Evolutionary conservation across 2,113 vertebrate genomes (phyloP).

Genomic region (Pollachius pollachius): DNA sequence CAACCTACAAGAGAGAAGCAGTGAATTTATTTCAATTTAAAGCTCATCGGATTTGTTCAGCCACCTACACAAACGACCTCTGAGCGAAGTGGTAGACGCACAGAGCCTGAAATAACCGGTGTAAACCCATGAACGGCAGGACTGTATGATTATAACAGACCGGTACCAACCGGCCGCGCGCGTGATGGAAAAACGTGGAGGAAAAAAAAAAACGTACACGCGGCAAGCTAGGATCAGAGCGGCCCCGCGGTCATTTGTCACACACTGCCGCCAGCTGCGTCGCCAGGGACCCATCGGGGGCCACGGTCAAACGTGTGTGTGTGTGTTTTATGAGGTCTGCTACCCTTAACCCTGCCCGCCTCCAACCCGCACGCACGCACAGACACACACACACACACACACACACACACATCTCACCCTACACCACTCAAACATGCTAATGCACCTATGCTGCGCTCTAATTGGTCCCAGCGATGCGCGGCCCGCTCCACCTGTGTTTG

Average conservation of each 20-base stretch:
- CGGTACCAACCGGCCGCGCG: too few relatives aligned
- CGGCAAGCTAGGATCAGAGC: not conserved
- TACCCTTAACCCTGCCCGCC: slow-evolving; percentile 11
- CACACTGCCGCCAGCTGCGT: slow-evolving; percentile 27
- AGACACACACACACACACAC: not conserved
- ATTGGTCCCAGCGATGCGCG: slow-evolving; percentile 76
- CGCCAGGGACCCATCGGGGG: slow-evolving; percentile 33
- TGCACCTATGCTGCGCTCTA: slow-evolving; percentile 70
- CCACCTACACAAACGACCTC: too few relatives aligned
- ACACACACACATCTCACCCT: slow-evolving; percentile 7
- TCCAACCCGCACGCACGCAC: slow-evolving; percentile 2
- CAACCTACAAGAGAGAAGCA: too few relatives aligned
- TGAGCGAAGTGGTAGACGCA: too few relatives aligned
- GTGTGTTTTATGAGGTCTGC: slow-evolving; percentile 40
- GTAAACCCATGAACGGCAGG: too few relatives aligned
- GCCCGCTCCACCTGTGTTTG: slow-evolving; percentile 69
- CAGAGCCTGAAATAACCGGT: too few relatives aligned
- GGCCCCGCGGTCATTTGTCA: slow-evolving; percentile 56
- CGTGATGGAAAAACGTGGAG: too few relatives aligned
- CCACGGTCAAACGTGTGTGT: slow-evolving; percentile 30
- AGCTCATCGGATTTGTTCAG: too few relatives aligned
- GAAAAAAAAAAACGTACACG: not conserved
- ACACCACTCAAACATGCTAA: slow-evolving; percentile 75
- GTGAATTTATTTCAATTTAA: too few relatives aligned
- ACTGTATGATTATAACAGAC: too few relatives aligned